phyloP scores from a whole-genome alignment of 2,888 invertebrate genomes.

The Drosophila fungiperda region DNA sequence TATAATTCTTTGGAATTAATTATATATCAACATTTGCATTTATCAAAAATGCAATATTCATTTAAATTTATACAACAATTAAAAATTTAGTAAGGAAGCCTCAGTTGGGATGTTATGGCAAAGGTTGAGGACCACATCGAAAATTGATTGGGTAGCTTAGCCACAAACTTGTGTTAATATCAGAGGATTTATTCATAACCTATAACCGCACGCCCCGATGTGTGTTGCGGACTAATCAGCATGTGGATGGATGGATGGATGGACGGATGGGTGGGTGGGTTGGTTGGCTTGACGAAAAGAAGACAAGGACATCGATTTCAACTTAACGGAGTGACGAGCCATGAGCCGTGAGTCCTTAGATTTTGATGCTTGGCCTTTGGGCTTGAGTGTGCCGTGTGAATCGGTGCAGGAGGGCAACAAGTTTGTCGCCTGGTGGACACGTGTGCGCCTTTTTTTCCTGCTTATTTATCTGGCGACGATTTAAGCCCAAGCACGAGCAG shows the following conservation, averaged over 20 bases:
- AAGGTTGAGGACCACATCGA: neutral
- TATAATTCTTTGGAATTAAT: neutral
- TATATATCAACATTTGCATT: neutral
- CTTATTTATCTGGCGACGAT: slow-evolving; percentile 32
- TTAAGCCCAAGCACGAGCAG: slow-evolving; percentile 70
- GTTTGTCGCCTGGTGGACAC: slow-evolving; percentile 71
- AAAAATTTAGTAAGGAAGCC: neutral
- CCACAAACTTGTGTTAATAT: slow-evolving; percentile 9
- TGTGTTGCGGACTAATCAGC: slow-evolving; percentile 30
- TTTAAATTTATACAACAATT: neutral
- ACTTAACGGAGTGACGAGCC: slow-evolving; percentile 36
- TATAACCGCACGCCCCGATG: slow-evolving; percentile 21
- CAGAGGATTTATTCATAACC: neutral
- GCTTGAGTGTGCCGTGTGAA: slow-evolving; percentile 34
- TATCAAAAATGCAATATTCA: neutral
- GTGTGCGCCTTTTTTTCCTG: slow-evolving; percentile 59
- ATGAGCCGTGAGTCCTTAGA: slow-evolving; percentile 7
- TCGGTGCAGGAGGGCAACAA: slow-evolving; percentile 65
- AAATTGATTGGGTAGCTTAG: slow-evolving; percentile 15
- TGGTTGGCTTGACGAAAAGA: slow-evolving; percentile 47
- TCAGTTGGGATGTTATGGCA: neutral
- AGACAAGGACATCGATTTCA: slow-evolving; percentile 60
- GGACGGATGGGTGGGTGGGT: too few relatives aligned
- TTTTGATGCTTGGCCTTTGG: neutral
- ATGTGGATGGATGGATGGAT: slow-evolving; percentile 1